A percentile compares a stretch with the other conserved stretches of the same genome.
Evolutionary conservation across 2,888 invertebrate genomes (phyloP).

Genomic region (Gymnocheta viridis): DNA sequence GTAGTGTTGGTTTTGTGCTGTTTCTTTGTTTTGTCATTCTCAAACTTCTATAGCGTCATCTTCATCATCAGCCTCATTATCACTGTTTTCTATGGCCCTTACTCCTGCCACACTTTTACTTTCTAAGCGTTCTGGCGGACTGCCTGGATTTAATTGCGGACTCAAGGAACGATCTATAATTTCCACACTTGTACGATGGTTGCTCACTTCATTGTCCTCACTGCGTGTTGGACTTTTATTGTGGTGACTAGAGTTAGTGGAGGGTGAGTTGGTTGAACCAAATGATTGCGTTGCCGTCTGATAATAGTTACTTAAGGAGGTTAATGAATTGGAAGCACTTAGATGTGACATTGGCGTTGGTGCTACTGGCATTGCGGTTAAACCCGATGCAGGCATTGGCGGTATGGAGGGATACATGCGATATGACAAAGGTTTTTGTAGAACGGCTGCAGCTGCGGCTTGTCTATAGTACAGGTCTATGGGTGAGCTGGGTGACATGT

Average conservation of each 20-base stretch:
- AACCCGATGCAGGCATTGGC: conserved; percentile 75
- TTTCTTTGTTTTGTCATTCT: conserved; percentile 19
- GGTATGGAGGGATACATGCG: conserved; percentile 82
- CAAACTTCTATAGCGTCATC: conserved; percentile 72
- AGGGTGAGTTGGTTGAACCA: conserved; percentile 63
- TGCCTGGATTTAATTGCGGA: conserved; percentile 81
- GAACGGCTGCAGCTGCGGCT: conserved; percentile 87
- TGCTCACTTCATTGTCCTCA: conserved; percentile 69
- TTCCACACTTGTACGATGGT: conserved; percentile 64
- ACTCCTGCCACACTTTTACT: conserved; percentile 39
- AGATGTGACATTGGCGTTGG: conserved; percentile 78
- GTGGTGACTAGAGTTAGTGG: conserved; percentile 61
- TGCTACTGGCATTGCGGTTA: conserved; percentile 65
- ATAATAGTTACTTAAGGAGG: conserved; percentile 84
- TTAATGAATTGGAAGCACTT: conserved; percentile 85
- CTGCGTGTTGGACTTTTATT: conserved; percentile 67
- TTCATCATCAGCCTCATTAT: conserved; percentile 70
- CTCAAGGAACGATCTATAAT: conserved; percentile 76
- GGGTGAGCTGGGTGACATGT: conserved; percentile 86
- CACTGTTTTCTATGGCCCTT: conserved; percentile 19
- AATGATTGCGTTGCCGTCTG: conserved; percentile 77
- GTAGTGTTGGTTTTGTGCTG: conserved; percentile 32
- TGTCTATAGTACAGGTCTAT: conserved; percentile 92
- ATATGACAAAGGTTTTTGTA: conserved; percentile 94
- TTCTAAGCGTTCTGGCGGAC: conserved; percentile 78